Evolutionary conservation across 2,113 vertebrate genomes (phyloP), one percentile per base, ranked within the genome.

Genomic region (Mormoops blainvillei): DNA sequence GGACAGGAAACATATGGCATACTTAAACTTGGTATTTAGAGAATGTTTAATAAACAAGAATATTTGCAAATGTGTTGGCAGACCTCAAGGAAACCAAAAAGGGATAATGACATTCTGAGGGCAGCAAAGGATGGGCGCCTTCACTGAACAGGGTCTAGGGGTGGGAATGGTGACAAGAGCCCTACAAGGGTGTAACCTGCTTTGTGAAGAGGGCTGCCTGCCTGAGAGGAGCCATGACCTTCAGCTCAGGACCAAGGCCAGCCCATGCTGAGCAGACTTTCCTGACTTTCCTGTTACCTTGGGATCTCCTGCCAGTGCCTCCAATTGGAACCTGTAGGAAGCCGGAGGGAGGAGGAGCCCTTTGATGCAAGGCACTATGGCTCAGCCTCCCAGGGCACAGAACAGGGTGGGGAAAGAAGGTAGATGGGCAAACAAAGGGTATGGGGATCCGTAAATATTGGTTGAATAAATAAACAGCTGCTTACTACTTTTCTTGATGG

Each of bases 31-130:
- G n/a, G 15, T 80, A 82, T 52, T 92, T 77, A 87, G 87, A 20
- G 63, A 78, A 76, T 90, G n/a, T 68, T 74, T 80, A 70, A 89
- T 76, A 67, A 86, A 82, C 15, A 52, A 48, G 38, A 77, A 43
- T 93, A 24, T 56, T 87, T 94, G 54, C 45, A 76, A 81, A 71
- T 65, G 71, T 92, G 50, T 78, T 81, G 87, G 65, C 52, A 94
- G 71, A 58, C 65, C 31, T 89, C 48, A 56, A 63, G 50, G 74
- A 54, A 87, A 68, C 31, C 5, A 15, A n/a, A 90, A 92, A 65
- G 22, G 48, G 48, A 70, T 80, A 90, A 41, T 77, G 71, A 50
- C 36, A 20, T 68, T 76, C 71, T 56, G 36, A 91, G 76, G 58
- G 36, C 70, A 89, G 24, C 52, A 20, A 45, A 89, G 48, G 33